Percentiles rank a stretch among this genome's conserved stretches.
phyloP scores from a whole-genome alignment of 2,797 vertebrate species.

The Mus caroli region DNA sequence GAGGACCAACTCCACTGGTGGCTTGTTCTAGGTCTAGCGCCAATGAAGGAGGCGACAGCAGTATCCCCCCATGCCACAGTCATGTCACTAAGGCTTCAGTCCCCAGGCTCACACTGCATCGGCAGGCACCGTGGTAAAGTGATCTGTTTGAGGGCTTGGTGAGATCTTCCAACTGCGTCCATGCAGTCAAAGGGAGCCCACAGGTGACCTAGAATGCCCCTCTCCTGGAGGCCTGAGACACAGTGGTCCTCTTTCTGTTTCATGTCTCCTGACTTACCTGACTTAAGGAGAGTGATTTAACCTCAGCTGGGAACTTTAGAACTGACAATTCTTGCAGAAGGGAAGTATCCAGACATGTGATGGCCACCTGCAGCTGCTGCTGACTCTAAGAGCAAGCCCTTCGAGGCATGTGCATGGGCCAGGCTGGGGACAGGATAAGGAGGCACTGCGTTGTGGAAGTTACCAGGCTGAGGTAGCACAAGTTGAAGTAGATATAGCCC shows the following conservation, averaged over 20 bases:
- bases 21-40: not conserved
- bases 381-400: fast-evolving
- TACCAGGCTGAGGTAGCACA: not conserved
- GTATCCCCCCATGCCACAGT: not conserved
- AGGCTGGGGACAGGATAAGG: too few species aligned
- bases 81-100: not conserved
- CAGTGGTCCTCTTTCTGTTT: not conserved
- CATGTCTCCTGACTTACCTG: constrained; percentile 65
- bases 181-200: not conserved
- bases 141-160: not conserved
- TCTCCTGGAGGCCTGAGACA: not conserved
- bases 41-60: not conserved
- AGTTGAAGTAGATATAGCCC: not conserved
- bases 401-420: fast-evolving
- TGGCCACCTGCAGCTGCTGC: not conserved
- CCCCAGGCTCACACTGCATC: not conserved
- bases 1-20: not conserved
- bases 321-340: constrained; percentile 54
- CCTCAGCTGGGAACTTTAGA: constrained; percentile 58
- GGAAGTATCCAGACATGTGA: constrained; percentile 23
- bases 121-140: fast-evolving
- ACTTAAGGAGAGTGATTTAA: constrained; percentile 40
- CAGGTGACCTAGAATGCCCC: not conserved
- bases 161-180: not conserved
- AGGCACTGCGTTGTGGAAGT: not conserved